phyloP scores from a whole-genome alignment of 2,797 vertebrate species.

The Xenopus petersii region DNA sequence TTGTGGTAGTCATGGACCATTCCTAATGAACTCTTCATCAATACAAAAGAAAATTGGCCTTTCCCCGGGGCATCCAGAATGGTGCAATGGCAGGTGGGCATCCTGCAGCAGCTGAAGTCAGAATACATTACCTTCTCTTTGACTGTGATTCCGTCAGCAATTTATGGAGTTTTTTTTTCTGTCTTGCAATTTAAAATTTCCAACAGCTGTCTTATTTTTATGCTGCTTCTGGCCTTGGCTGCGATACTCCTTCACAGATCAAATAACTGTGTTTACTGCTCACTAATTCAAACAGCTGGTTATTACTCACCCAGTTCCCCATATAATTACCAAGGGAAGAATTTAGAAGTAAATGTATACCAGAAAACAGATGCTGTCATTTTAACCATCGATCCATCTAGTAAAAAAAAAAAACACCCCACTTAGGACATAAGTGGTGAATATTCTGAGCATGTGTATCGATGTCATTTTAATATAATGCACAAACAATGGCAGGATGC shows the following conservation, averaged over 20 bases:
- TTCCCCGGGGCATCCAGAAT: too few relatives aligned
- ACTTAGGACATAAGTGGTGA: constrained; percentile 56
- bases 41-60: background rate
- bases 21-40: too few relatives aligned
- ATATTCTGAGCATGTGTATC: constrained; percentile 52
- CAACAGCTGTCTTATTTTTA: constrained; percentile 54
- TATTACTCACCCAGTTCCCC: constrained; percentile 48
- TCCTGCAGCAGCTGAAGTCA: background rate
- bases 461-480: constrained; percentile 59
- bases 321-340: constrained; percentile 65
- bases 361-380: constrained; percentile 72
- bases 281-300: constrained; percentile 67
- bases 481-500: constrained; percentile 43
- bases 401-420: constrained; percentile 60
- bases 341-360: constrained; percentile 70
- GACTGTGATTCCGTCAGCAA: too few relatives aligned
- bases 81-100: too few relatives aligned
- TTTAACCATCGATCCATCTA: constrained; percentile 65
- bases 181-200: constrained; percentile 26
- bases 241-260: constrained; percentile 67
- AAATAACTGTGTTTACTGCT: constrained; percentile 58
- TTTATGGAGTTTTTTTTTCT: background rate
- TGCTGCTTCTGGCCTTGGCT: constrained; percentile 56
- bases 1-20: too few relatives aligned
- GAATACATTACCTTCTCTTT: background rate